Conservation (phyloP, 2,113 vertebrate genomes). For the Pongo pygmaeus region DNA sequence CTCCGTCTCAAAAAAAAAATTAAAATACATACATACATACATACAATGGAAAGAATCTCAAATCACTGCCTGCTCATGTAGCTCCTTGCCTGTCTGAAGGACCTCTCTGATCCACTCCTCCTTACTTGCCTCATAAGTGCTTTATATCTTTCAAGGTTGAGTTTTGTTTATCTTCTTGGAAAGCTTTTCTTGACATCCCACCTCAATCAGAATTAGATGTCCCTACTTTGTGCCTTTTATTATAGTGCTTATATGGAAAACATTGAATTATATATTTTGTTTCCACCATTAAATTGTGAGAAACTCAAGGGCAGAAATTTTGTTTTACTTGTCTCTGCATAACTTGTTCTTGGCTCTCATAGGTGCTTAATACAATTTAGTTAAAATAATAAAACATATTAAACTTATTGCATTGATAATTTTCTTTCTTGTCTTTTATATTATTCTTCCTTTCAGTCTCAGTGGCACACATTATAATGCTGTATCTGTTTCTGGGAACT, state of each 20-base stretch:
- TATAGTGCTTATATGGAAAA: background rate
- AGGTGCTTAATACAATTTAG: background rate
- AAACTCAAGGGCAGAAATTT: background rate
- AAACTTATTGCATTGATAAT: background rate
- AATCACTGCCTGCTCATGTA: background rate
- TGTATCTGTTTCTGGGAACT: background rate
- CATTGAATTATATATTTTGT: background rate
- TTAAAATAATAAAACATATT: background rate
- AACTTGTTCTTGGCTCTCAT: background rate
- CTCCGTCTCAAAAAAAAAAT: too few species aligned
- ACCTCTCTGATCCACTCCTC: background rate
- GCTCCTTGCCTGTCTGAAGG: background rate
- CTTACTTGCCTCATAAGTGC: background rate
- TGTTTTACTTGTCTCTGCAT: background rate
- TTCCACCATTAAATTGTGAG: background rate
- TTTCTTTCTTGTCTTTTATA: background rate
- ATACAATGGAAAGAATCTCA: background rate
- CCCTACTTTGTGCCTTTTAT: background rate
- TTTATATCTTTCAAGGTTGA: background rate
- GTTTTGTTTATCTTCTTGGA: background rate
- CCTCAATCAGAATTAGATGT: background rate
- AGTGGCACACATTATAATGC: background rate
- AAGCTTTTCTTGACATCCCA: background rate
- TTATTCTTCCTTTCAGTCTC: background rate
- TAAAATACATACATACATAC: too few species aligned